Percentiles rank a stretch among this genome's conserved stretches.
These are phyloP conservation scores for Hippoglossus hippoglossus DNA, from an alignment of 2,797 vertebrate genomes.

Conservation along the genomic window DNA sequence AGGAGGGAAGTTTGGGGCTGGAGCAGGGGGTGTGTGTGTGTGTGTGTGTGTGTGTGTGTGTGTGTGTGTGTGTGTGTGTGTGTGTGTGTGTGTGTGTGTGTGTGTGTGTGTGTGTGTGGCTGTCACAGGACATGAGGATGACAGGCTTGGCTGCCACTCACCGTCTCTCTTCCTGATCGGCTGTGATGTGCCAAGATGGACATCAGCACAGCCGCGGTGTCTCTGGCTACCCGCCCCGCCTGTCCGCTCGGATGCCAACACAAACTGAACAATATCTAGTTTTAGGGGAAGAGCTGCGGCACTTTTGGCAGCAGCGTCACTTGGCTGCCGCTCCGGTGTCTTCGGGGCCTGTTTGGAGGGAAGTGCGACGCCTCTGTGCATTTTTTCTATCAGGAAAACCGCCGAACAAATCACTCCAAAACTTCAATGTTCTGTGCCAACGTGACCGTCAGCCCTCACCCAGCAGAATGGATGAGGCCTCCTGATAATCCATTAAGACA, in stretches of 20 bases:
- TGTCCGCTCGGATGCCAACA: conserved; percentile 69
- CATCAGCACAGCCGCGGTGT: conserved; percentile 65
- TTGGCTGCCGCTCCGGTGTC: conserved; percentile 75
- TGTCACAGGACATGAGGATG: conserved; percentile 78
- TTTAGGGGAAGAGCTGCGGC: conserved; percentile 59
- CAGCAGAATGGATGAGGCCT: conserved; percentile 72
- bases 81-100: background rate
- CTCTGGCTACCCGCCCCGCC: conserved; percentile 67
- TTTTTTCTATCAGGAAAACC: conserved; percentile 34
- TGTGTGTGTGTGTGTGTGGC: conserved; percentile 42
- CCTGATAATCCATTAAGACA: conserved; percentile 81
- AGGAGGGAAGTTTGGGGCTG: too few relatives aligned
- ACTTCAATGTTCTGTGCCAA: conserved; percentile 65
- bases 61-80: conserved; percentile 8
- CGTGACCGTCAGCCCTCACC: conserved; percentile 65
- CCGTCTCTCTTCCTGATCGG: conserved; percentile 73
- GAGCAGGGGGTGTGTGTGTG: background rate
- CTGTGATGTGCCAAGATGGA: conserved; percentile 81
- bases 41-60: background rate
- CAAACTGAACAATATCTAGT: conserved; percentile 73
- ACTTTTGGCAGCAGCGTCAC: conserved; percentile 68
- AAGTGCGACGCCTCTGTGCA: conserved; percentile 40
- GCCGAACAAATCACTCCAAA: conserved; percentile 63
- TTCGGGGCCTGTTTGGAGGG: conserved; percentile 67
- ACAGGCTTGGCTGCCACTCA: conserved; percentile 81